Conservation (phyloP, 1,140 invertebrate genomes). For the Nymphalis io region DNA sequence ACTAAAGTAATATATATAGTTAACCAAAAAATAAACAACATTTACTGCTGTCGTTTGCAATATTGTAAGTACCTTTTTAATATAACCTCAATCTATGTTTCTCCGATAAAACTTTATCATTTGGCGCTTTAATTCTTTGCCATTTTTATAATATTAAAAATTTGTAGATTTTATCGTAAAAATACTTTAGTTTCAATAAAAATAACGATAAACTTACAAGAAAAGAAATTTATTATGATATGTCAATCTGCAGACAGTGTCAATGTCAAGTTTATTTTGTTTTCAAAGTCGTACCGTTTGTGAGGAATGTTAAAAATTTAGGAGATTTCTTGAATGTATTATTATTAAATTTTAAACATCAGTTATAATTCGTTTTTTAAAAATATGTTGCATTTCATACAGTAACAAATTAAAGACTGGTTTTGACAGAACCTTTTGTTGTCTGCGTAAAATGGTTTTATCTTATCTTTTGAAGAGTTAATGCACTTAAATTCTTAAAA, state of each 20-base stretch:
- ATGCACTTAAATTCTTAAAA: no score
- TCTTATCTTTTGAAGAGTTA: no score
- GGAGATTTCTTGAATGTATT: background rate
- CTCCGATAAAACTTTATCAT: background rate
- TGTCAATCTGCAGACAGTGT: conserved; percentile 31
- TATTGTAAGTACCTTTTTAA: conserved; percentile 28
- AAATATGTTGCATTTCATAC: no score
- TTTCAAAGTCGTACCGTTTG: conserved; percentile 16
- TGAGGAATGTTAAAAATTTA: conserved; percentile 4
- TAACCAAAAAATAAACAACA: conserved; percentile 35
- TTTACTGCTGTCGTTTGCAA: conserved; percentile 27
- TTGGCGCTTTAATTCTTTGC: background rate
- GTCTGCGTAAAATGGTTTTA: no score
- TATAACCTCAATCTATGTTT: conserved; percentile 35
- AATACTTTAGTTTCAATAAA: background rate
- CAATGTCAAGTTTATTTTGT: conserved; percentile 35
- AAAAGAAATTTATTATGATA: conserved; percentile 15
- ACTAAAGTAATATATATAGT: conserved; percentile 27
- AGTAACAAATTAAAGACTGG: no score
- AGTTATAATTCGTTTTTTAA: no score
- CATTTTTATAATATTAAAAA: background rate
- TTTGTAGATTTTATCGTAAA: background rate
- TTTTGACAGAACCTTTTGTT: no score
- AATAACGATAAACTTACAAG: background rate
- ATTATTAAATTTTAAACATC: background rate